A percentile compares a stretch with the other conserved stretches of the same genome.
These are phyloP conservation scores for Etheostoma nigrum DNA, from an alignment of 2,797 vertebrate species.

Conservation along the genomic window DNA sequence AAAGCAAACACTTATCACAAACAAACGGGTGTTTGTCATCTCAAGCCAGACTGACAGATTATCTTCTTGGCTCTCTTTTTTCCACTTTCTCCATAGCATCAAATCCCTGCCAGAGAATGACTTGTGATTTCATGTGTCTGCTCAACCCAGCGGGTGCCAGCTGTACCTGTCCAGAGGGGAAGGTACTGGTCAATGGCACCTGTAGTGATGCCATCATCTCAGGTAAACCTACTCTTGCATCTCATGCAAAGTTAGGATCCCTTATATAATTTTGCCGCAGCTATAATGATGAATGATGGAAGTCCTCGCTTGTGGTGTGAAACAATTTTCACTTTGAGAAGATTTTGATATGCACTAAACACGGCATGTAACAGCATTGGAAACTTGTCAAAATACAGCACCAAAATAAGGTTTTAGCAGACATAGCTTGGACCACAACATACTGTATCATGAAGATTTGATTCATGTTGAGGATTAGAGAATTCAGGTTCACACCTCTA, in stretches of 20 bases:
- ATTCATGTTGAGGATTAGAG: not conserved
- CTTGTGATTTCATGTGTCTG: conserved; percentile 96
- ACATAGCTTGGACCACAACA: not conserved
- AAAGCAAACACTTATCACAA: conserved; percentile 32
- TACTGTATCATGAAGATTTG: not conserved
- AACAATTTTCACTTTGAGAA: not conserved
- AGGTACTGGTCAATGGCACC: conserved; percentile 92
- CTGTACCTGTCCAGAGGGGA: conserved; percentile 96
- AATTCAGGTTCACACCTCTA: not conserved
- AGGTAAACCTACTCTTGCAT: conserved; percentile 79
- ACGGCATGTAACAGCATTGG: not conserved
- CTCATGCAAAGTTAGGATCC: not conserved
- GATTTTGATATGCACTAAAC: not conserved
- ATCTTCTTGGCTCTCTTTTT: conserved; percentile 12
- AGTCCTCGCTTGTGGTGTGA: not conserved
- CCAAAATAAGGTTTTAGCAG: not conserved
- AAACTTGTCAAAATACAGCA: not conserved
- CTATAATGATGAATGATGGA: not conserved
- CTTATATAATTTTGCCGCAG: not conserved
- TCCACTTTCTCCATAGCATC: conserved; percentile 81
- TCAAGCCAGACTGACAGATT: conserved; percentile 30
- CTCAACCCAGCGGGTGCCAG: conserved; percentile 94
- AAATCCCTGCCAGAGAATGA: conserved; percentile 93
- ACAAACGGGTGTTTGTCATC: conserved; percentile 26
- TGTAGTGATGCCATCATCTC: conserved; percentile 90